A percentile compares a stretch with the other conserved stretches of the same genome.
Conservation (phyloP, 2,888 invertebrate genomes). For the Allophyes oxyacanthae region DNA sequence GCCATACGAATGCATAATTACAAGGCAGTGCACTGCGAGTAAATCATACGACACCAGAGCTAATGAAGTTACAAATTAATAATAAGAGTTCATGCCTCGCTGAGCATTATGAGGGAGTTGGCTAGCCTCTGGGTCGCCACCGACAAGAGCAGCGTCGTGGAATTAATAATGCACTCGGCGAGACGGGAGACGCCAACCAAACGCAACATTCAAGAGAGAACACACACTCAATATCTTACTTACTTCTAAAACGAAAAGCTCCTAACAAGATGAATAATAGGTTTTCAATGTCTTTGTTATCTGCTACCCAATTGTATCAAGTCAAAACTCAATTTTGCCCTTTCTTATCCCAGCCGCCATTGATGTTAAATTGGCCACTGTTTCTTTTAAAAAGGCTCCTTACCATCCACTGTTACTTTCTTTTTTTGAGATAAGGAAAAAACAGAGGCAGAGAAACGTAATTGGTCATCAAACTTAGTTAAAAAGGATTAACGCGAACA, state of each 20-base stretch:
- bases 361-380: slow-evolving; percentile 13
- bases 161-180: slow-evolving; percentile 63
- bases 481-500: slow-evolving; percentile 35
- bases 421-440: slow-evolving; percentile 20
- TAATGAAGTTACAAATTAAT: slow-evolving; percentile 68
- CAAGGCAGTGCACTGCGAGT: slow-evolving; percentile 12
- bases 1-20: slow-evolving; percentile 12
- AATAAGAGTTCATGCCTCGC: slow-evolving; percentile 65
- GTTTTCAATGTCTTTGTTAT: slow-evolving; percentile 14
- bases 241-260: neutral
- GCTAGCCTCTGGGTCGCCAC: slow-evolving; percentile 45
- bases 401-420: slow-evolving; percentile 23
- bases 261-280: slow-evolving; percentile 6
- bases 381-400: slow-evolving; percentile 11
- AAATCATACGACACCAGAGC: slow-evolving; percentile 39
- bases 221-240: too few relatives aligned
- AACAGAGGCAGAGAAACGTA: slow-evolving; percentile 14
- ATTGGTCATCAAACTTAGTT: slow-evolving; percentile 37
- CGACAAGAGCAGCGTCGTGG: slow-evolving; percentile 63
- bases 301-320: slow-evolving; percentile 12
- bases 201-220: slow-evolving; percentile 33
- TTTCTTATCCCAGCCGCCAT: slow-evolving; percentile 3
- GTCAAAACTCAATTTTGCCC: slow-evolving; percentile 11
- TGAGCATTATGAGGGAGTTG: slow-evolving; percentile 57
- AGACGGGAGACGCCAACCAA: slow-evolving; percentile 48